These are phyloP conservation scores for Xyrichtys novacula DNA, from an alignment of 2,797 vertebrate genomes.

Conservation along the genomic window DNA sequence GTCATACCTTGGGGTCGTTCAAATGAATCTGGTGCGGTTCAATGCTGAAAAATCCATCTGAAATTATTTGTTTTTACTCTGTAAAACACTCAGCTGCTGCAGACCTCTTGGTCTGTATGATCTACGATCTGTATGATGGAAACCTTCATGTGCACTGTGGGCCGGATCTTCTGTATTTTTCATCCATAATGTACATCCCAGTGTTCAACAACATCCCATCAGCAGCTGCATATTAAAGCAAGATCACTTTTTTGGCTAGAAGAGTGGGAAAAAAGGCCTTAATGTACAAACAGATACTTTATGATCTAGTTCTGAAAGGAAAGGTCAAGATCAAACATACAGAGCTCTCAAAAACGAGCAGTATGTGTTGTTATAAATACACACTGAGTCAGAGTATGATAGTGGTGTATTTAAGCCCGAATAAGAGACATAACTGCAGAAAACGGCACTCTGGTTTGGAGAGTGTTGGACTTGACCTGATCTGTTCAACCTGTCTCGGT, in stretches of 20 bases:
- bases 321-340: slow-evolving; percentile 41
- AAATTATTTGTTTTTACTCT: slow-evolving; percentile 60
- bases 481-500: slow-evolving; percentile 57
- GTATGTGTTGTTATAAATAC: slow-evolving; percentile 20
- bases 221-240: slow-evolving; percentile 44
- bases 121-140: slow-evolving; percentile 55
- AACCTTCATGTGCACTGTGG: slow-evolving; percentile 33
- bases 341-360: slow-evolving; percentile 9
- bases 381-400: slow-evolving; percentile 26
- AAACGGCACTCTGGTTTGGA: slow-evolving; percentile 43
- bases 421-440: slow-evolving; percentile 29
- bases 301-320: slow-evolving; percentile 49
- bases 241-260: slow-evolving; percentile 26
- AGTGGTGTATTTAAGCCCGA: slow-evolving; percentile 19
- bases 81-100: slow-evolving; percentile 53
- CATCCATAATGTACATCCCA: slow-evolving; percentile 44
- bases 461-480: slow-evolving; percentile 52
- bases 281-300: slow-evolving; percentile 40
- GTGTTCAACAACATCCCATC: slow-evolving; percentile 30
- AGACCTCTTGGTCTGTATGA: slow-evolving; percentile 60
- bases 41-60: slow-evolving; percentile 38
- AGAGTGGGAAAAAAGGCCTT: slow-evolving; percentile 40
- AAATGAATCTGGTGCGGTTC: slow-evolving; percentile 56
- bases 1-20: slow-evolving; percentile 51
- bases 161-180: slow-evolving; percentile 37